phyloP scores from a whole-genome alignment of 1,140 invertebrate species.

The Charaxes varanes region DNA sequence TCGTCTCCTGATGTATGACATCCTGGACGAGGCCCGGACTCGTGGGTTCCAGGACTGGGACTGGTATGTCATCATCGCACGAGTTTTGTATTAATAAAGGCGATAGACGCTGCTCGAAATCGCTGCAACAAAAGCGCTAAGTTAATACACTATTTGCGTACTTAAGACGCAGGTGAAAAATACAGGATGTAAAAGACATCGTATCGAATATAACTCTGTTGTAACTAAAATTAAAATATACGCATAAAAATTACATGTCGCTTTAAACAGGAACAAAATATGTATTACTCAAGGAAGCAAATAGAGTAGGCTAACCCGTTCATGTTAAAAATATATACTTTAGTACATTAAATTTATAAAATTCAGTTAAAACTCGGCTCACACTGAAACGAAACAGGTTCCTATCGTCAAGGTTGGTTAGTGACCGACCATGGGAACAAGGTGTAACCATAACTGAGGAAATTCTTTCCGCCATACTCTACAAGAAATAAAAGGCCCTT shows the following conservation, averaged over 20 bases:
- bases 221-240: too few species aligned
- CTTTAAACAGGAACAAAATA: too few species aligned
- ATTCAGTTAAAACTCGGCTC: slow-evolving; percentile 3
- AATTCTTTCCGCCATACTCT: slow-evolving; percentile 8
- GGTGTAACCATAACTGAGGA: slow-evolving; percentile 11
- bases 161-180: not conserved
- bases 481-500: too few species aligned
- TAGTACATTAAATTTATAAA: slow-evolving; percentile 1
- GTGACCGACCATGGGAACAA: slow-evolving; percentile 12
- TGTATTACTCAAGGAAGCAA: too few species aligned
- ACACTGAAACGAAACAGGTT: slow-evolving; percentile 10
- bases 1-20: slow-evolving; percentile 43
- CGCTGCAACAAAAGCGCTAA: slow-evolving; percentile 33
- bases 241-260: too few species aligned
- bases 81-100: slow-evolving; percentile 63
- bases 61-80: slow-evolving; percentile 41
- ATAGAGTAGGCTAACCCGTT: too few species aligned
- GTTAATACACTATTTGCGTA: not conserved
- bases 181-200: not conserved
- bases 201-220: not conserved
- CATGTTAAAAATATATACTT: too few species aligned
- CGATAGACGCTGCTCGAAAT: slow-evolving; percentile 65
- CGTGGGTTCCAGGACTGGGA: slow-evolving; percentile 20
- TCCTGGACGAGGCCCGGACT: slow-evolving; percentile 35
- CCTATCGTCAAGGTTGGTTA: slow-evolving; percentile 13